These are phyloP conservation scores for Recurvirostra avosetta DNA, from an alignment of 2,113 vertebrate genomes.

Conservation along the genomic window DNA sequence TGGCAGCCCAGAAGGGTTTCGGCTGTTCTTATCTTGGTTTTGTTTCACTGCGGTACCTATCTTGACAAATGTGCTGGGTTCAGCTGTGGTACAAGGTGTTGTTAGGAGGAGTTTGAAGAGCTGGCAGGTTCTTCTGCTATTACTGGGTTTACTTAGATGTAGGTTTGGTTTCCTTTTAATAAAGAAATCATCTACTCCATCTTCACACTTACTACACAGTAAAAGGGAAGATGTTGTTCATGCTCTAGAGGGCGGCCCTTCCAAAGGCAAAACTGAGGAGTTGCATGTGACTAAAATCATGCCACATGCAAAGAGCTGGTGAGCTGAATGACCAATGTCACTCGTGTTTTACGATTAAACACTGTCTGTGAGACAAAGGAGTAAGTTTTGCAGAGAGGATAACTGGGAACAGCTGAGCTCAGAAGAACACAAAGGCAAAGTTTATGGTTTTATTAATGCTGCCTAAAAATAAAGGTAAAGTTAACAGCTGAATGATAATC, in stretches of 20 bases:
- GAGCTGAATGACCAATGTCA: too few relatives aligned
- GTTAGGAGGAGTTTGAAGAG: too few relatives aligned
- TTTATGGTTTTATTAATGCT: neutral
- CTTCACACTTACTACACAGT: too few relatives aligned
- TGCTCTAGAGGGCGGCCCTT: neutral
- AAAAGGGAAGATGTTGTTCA: neutral
- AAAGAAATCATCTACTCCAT: neutral
- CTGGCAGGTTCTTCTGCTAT: neutral
- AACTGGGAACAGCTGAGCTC: neutral
- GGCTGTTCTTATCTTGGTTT: neutral
- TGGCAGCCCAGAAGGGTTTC: neutral
- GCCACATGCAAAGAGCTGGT: neutral
- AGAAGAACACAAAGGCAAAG: neutral
- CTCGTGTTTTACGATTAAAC: neutral
- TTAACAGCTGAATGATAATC: neutral
- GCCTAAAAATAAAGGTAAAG: neutral
- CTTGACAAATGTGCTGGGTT: neutral
- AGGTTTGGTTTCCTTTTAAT: neutral
- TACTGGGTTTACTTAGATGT: neutral
- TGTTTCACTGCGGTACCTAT: neutral
- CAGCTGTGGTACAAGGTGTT: neutral
- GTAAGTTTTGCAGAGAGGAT: neutral
- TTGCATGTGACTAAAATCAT: neutral
- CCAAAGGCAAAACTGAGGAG: neutral
- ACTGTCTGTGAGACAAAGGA: neutral